A percentile compares a stretch with the other conserved stretches of the same genome.
Evolutionary conservation across 1,140 invertebrate species (phyloP).

Genomic region (Leptopilina boulardi): DNA sequence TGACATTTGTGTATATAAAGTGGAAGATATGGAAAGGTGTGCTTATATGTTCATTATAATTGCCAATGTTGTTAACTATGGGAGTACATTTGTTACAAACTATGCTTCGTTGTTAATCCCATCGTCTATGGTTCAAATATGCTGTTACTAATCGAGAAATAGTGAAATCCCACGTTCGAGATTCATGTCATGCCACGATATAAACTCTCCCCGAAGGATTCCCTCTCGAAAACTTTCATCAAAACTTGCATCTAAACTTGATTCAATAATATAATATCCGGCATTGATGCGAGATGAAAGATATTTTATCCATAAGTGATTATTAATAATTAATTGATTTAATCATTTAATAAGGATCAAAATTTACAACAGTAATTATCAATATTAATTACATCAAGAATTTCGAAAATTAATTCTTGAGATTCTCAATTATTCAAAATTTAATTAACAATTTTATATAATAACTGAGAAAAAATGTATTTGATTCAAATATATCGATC

Average conservation of each 20-base stretch:
- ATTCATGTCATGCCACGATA: constrained; percentile 22
- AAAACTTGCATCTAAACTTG: neutral
- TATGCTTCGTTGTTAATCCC: neutral
- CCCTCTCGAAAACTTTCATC: neutral
- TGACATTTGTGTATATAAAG: neutral
- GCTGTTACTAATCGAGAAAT: constrained; percentile 9
- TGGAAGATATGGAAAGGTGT: constrained; percentile 8
- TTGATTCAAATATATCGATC: no score
- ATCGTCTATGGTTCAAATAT: neutral
- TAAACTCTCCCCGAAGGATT: constrained; percentile 9
- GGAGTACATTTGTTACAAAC: neutral
- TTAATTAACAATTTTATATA: no score
- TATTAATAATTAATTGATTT: neutral
- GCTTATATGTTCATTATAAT: constrained; percentile 16
- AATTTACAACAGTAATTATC: no score
- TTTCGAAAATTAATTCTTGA: no score
- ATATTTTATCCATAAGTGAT: neutral
- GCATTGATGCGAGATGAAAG: neutral
- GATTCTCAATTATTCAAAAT: no score
- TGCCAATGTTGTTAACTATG: neutral
- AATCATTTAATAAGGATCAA: no score
- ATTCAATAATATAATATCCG: neutral
- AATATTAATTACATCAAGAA: no score
- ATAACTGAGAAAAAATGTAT: no score
- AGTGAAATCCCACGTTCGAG: constrained; percentile 23